Percentiles rank a stretch among this genome's conserved stretches.
Conservation (phyloP, 2,113 vertebrate species). For the Formicarius rufipectus region DNA sequence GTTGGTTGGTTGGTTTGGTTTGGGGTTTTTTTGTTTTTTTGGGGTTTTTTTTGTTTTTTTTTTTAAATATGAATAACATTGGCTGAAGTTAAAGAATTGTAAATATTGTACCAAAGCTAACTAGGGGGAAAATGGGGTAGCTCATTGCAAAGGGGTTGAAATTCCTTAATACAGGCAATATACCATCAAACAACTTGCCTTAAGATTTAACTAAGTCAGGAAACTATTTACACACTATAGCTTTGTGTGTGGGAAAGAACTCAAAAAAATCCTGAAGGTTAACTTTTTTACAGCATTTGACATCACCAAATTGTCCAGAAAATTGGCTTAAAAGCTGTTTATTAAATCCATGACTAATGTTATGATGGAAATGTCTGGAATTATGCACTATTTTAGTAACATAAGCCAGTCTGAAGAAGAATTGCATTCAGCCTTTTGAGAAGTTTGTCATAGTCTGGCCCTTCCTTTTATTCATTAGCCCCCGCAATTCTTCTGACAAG, state of each 20-base stretch:
- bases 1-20: no score
- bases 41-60: rapidly evolving
- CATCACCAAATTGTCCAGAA: neutral
- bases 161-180: neutral
- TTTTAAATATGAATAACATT: neutral
- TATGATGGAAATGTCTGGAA: neutral
- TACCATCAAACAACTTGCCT: neutral
- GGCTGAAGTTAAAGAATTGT: neutral
- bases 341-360: neutral
- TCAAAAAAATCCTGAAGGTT: neutral
- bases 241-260: neutral
- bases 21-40: no score
- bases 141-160: neutral
- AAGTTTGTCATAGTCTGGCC: neutral
- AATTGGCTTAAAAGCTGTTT: neutral
- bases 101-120: neutral
- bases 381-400: neutral
- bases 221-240: neutral
- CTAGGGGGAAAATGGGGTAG: rapidly evolving
- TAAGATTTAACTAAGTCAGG: neutral
- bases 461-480: neutral
- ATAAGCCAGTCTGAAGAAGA: neutral
- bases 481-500: neutral
- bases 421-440: neutral
- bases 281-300: neutral